phyloP scores from a whole-genome alignment of 2,113 vertebrate genomes.

The Myotis lucifugus region DNA sequence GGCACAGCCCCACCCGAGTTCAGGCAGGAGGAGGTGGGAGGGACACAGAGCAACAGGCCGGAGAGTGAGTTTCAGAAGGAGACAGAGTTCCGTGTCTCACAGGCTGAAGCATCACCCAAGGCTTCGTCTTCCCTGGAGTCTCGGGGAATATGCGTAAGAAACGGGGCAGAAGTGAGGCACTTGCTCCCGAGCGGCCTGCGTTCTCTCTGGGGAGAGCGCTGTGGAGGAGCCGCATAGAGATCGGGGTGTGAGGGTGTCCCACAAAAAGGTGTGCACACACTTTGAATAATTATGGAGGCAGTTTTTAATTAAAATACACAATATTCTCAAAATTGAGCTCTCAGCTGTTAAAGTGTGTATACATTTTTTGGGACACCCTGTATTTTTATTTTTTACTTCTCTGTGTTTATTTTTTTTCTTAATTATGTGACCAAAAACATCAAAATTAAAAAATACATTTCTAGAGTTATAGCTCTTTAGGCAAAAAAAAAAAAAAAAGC shows the following conservation, averaged over 20 bases:
- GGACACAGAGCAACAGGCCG: fast-evolving
- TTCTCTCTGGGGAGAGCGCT: not conserved
- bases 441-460: not conserved
- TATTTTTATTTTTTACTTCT: not conserved
- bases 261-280: too few relatives aligned
- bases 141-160: not conserved
- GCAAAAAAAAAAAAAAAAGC: not conserved
- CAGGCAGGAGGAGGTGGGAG: fast-evolving
- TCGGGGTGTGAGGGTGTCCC: not conserved
- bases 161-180: not conserved
- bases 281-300: too few relatives aligned
- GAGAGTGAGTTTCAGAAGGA: not conserved
- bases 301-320: too few relatives aligned
- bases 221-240: not conserved
- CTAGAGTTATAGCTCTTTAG: not conserved
- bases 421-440: not conserved
- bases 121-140: not conserved
- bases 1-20: fast-evolving
- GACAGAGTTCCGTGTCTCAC: not conserved
- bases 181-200: not conserved
- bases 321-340: too few relatives aligned
- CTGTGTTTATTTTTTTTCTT: not conserved
- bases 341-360: too few relatives aligned
- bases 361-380: not conserved
- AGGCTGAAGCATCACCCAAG: not conserved